These are phyloP conservation scores for Danio choprae DNA, from an alignment of 2,797 vertebrate species.

Conservation along the genomic window DNA sequence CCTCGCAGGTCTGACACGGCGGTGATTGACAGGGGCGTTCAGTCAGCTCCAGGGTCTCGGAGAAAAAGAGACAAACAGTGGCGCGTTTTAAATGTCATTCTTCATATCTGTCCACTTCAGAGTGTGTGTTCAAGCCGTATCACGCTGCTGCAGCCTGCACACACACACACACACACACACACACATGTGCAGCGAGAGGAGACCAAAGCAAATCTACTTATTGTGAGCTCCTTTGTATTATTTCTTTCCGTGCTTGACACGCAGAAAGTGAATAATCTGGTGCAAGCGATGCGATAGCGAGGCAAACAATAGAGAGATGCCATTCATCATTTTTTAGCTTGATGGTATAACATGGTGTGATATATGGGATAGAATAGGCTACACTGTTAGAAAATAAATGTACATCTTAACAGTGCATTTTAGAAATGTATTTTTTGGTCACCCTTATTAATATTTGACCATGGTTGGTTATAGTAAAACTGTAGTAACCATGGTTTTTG, in stretches of 20 bases:
- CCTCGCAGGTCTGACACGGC: slow-evolving; percentile 45
- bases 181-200: slow-evolving; percentile 16
- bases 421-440: too few relatives aligned
- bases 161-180: slow-evolving; percentile 44
- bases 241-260: slow-evolving; percentile 51
- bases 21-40: slow-evolving; percentile 54
- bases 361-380: not conserved
- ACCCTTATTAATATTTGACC: too few relatives aligned
- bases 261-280: slow-evolving; percentile 54
- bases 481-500: too few relatives aligned
- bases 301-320: slow-evolving; percentile 49
- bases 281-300: slow-evolving; percentile 46
- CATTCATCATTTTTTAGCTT: slow-evolving; percentile 36
- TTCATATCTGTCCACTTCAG: slow-evolving; percentile 64
- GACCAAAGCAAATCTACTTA: slow-evolving; percentile 50
- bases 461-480: too few relatives aligned
- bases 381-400: too few relatives aligned
- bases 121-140: slow-evolving; percentile 60
- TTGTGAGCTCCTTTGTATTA: slow-evolving; percentile 57
- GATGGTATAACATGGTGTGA: not conserved
- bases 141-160: slow-evolving; percentile 58
- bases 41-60: slow-evolving; percentile 59
- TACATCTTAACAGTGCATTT: too few relatives aligned
- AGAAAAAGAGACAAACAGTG: slow-evolving; percentile 67
- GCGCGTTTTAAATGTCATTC: slow-evolving; percentile 75